Evolutionary conservation across 2,888 invertebrate species (phyloP).

Genomic region (Drosophila subsilvestris): DNA sequence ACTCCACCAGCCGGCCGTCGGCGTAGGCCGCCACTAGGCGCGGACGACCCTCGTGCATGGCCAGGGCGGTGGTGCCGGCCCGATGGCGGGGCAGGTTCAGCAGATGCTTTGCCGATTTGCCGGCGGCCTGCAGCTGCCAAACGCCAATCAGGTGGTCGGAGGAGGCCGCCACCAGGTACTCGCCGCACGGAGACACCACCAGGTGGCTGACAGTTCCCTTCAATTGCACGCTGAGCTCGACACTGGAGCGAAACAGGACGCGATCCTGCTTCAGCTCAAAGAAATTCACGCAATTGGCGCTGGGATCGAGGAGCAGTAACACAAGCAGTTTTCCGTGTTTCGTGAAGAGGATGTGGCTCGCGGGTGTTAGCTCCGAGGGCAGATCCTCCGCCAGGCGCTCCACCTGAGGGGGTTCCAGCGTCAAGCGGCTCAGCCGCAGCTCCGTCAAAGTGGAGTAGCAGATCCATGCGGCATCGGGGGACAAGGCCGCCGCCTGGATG

Average conservation of each 20-base stretch:
- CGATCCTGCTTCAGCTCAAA: constrained; percentile 80
- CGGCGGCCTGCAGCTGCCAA: constrained; percentile 85
- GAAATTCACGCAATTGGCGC: constrained; percentile 82
- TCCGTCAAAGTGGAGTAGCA: constrained; percentile 89
- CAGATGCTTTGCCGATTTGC: constrained; percentile 82
- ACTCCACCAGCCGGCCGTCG: constrained; percentile 93
- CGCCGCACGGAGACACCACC: constrained; percentile 85
- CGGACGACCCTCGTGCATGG: constrained; percentile 86
- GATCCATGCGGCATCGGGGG: constrained; percentile 89
- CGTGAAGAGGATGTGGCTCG: constrained; percentile 84
- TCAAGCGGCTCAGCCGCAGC: constrained; percentile 86
- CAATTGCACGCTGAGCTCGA: constrained; percentile 84
- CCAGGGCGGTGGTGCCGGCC: constrained; percentile 89
- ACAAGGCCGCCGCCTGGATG: constrained; percentile 89
- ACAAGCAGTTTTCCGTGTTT: constrained; percentile 84
- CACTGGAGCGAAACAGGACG: constrained; percentile 80
- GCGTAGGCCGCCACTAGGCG: constrained; percentile 90
- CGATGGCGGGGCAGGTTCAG: constrained; percentile 89
- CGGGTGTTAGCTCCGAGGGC: constrained; percentile 81
- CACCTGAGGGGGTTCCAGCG: constrained; percentile 59
- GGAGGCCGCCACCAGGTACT: constrained; percentile 89
- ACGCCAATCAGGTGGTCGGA: constrained; percentile 87
- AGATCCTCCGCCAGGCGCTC: constrained; percentile 80
- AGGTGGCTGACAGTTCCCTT: constrained; percentile 86
- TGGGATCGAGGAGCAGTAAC: constrained; percentile 78